Evolutionary conservation across 1,140 invertebrate genomes (phyloP), one percentile per base, ranked within the genome.

Genomic region (Heliconius nattereri): DNA sequence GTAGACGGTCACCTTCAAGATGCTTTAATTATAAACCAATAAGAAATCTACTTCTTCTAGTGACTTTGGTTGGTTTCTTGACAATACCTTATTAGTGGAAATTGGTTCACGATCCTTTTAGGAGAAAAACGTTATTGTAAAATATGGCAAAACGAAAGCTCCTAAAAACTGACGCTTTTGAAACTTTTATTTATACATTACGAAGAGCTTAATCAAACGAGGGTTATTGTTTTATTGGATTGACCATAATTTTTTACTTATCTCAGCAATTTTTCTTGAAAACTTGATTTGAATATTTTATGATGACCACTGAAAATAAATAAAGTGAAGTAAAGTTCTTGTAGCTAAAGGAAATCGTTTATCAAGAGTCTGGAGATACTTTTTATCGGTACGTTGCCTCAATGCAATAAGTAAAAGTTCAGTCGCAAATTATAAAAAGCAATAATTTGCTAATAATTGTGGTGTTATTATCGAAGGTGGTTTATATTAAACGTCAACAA

Each of bases 381-480:
- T 54, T 76, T 75, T 49, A 80, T 71, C 71, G 81, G 76, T 73
- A 49, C 49, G 40, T 26, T 76, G 70, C 35, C 52, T 83, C 71
- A 72, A 86, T 82, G 78, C 76, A 80, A 81, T 84, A 85, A 83
- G 78, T 81, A 81, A 60, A 81, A 83, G 80, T 83, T 76, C 81
- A 85, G 83, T 85, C 85, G 85, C 80, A 90, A 92, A 94, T 94
- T 93, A n/a, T n/a, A n/a, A n/a, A 93, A 91, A 87, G 75, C 87
- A 92, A 94, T 87, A 87, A 93, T 90, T 90, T 90, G 91, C 87
- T 91, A 92, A 93, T 93, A 93, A 93, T 92, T 91, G 89, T 81
- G 79, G 80, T 87, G 87, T 91, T 93, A 93, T 93, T 92, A 93
- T 91, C 87, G 85, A 82, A 86, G 89, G 89, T 91, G 91, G 91